Evolutionary conservation across 2,113 vertebrate species (phyloP).

Genomic region (Nerophis lumbriciformis): DNA sequence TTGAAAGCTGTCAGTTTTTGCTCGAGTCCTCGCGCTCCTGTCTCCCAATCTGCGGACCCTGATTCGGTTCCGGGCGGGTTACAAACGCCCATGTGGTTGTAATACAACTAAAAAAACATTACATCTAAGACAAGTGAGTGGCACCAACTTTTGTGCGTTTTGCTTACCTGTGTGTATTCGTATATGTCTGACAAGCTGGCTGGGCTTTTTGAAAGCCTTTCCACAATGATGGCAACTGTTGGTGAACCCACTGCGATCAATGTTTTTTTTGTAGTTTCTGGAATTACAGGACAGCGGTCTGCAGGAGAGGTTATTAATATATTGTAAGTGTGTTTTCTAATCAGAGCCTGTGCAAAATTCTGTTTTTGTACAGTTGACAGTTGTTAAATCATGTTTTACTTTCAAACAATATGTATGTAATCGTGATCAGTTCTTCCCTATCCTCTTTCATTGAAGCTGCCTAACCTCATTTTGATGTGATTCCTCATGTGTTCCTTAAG

Average conservation of each 20-base stretch:
- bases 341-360: no score
- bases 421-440: background rate
- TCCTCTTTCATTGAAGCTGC: background rate
- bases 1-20: no score
- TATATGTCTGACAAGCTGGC: constrained; percentile 90
- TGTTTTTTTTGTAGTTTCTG: constrained; percentile 93
- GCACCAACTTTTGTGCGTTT: background rate
- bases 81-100: no score
- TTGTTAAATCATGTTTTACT: background rate
- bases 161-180: constrained; percentile 93
- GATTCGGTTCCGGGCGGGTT: no score
- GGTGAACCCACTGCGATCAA: constrained; percentile 92
- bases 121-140: background rate
- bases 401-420: background rate
- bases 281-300: constrained; percentile 80
- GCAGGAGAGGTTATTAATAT: constrained; percentile 5
- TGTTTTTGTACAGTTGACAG: background rate
- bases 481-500: constrained; percentile 91
- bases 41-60: no score
- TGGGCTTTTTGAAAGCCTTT: constrained; percentile 96
- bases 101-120: no score
- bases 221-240: constrained; percentile 95
- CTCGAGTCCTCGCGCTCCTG: no score
- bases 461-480: constrained; percentile 87
- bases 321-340: background rate